Conservation (phyloP, 2,113 vertebrate species). For the Sigmodon hispidus region DNA sequence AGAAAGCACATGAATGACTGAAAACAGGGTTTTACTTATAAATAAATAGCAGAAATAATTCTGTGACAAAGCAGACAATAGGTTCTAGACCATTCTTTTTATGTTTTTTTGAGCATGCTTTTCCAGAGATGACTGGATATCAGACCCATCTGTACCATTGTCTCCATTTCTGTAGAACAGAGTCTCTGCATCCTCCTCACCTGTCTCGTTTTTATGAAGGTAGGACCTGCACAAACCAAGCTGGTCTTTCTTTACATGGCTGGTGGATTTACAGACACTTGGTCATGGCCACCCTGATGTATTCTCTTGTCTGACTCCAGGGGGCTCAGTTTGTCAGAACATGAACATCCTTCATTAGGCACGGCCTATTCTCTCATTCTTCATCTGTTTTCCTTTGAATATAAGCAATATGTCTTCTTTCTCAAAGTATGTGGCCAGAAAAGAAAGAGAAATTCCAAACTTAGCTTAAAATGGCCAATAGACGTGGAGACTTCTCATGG, state of each 20-base stretch:
- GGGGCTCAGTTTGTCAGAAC: not conserved
- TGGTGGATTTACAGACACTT: not conserved
- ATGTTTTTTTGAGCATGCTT: not conserved
- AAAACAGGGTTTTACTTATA: not conserved
- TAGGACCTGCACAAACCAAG: fast-evolving
- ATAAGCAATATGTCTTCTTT: not conserved
- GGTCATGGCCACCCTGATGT: not conserved
- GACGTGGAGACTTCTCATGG: not conserved
- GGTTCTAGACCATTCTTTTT: not conserved
- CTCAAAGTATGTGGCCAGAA: not conserved
- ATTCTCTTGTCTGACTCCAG: not conserved
- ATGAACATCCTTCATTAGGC: not conserved
- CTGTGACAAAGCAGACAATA: fast-evolving
- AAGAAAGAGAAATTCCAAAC: not conserved
- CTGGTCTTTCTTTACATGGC: not conserved
- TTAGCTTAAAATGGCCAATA: not conserved
- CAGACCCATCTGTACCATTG: not conserved
- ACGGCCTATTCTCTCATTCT: not conserved
- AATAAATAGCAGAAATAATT: not conserved
- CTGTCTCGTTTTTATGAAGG: not conserved
- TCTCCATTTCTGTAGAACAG: not conserved
- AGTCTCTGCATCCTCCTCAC: not conserved
- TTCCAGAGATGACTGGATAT: fast-evolving
- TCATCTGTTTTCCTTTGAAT: not conserved
- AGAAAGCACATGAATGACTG: fast-evolving